Evolutionary conservation across 2,113 vertebrate genomes (phyloP), one percentile per base, ranked within the genome.

Genomic region (Telmatochromis sp.): DNA sequence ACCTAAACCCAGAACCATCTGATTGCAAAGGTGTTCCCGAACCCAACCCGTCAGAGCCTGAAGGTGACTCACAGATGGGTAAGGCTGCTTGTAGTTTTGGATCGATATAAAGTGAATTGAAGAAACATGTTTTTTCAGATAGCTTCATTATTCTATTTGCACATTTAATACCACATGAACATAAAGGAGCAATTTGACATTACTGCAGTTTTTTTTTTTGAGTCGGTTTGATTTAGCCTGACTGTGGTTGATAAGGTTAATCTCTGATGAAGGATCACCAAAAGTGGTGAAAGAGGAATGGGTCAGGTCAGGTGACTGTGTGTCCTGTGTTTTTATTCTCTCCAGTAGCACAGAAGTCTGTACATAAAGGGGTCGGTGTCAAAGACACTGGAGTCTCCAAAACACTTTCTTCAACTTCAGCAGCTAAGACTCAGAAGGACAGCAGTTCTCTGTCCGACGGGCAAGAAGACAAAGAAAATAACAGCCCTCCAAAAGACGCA

Each of bases 401-500:
- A 37, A 82, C 65, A 7, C 9, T 9, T 11, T 14, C 21, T 63
- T 31, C 51, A 23, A 45, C 21, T 63, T 81, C 88, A 86, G 82
- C 84, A 47, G 31, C 78, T 65, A 86, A 88, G 85, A 68, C 75
- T 3, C 80, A 19, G 2, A 87, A 75, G 35, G 87, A 2, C 15
- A 23, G 83, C 6, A 23, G 14, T 21, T 89, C 85, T 2, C 85
- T 54, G 3, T 49, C 85, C 33, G 73, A 83, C 5, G 84, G 21
- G 8, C 86, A 83, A 15, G 92, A 93, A 35, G 68, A 94, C 86
- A 94, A 93, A 89, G 94, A 95, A 65, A 95, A 93, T 31, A 73
- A 40, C 81, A 92, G 81, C 53, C 93, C 93, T 6, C 70, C 55
- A 5, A 86, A 40, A 63, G 90, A 90, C 1, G 1, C 19, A 10